Evolutionary conservation across 1,140 invertebrate genomes (phyloP), one percentile per base, ranked within the genome.

Genomic region (Leptopilina boulardi): DNA sequence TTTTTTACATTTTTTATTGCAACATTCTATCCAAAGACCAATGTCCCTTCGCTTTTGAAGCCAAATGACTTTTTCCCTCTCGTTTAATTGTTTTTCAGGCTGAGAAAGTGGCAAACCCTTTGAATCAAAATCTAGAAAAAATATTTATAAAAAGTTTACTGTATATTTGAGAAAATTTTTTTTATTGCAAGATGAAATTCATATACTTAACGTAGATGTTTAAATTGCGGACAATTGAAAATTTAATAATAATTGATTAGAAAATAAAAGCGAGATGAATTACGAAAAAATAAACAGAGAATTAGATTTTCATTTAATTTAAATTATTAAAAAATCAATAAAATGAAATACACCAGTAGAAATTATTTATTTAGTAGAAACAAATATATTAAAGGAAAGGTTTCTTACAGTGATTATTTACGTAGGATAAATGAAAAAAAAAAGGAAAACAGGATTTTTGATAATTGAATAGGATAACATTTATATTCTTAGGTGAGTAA

Each of bases 11-110:
- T 83, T 85, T 51, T 90, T 90, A 71, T 86, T 81, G 78, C 87
- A 85, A 80, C 94, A 95, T 72, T 93, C 91, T 1, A 93, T 93
- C 92, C 92, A 95, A 2, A 93, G 85, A 2, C 93, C 93, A 75
- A 87, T 80, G 13, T 89, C 89, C 47, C 92, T 88, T n/a, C 85
- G 87, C 51, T 89, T 79, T 82, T 93, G 92, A 13, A 93, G 79
- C 91, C 90, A 92, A 3, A 79, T 38, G 11, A 89, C 54, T 70
- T n/a, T 80, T 0, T 81, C 83, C 21, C 71, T 34, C 70, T 70
- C 73, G 11, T 30, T 18, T 23, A 30, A 10, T 72, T 38, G 26
- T 13, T 23, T 8, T 3, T 72, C 5, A 38, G 11, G 71, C 9
- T 51, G 41, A 21, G 66, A 82, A n/a, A 80, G 15, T 21, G 0